Evolutionary conservation across 2,888 invertebrate genomes (phyloP), one percentile per base, ranked within the genome.

Genomic region (Leucophenga maculata): DNA sequence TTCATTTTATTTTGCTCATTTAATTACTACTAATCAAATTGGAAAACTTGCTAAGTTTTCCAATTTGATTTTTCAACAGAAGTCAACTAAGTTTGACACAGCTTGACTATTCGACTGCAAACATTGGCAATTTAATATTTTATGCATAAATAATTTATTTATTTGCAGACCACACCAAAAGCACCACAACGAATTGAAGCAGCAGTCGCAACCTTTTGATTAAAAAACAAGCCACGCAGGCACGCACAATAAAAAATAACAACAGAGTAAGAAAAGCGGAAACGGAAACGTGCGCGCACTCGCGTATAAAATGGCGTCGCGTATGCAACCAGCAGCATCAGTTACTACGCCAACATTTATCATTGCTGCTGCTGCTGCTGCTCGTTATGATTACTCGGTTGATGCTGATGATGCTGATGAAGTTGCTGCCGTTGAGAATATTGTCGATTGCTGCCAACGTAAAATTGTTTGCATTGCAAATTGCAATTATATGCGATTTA

Each of bases 401-500:
- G n/a, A n/a, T 32, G 32, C 6, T 3, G 32, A 32, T 3, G 3
- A 32, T 32, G 8, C 3, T 39, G 39, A 67, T 44, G 46, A 71
- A 52, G 62, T 32, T 16, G 54, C 52, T 72, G 55, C 59, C 32
- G 20, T 50, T 73, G 71, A 78, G 71, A 18, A 18, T 16, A 31
- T 31, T n/a, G 59, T 14, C 32, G 39, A 59, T 73, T 74, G 59
- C 50, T 59, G 20, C 18, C 50, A 20, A 1, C 65, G n/a, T 69
- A n/a, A 71, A 59, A 62, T 75, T 75, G 75, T 78, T 79, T 79
- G 78, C 79, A 65, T 77, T 74, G 75, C 75, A 79, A 77, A 78
- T 79, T 83, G 80, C 80, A 82, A 80, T 77, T 82, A 79, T 75
- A 75, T 68, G 71, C 68, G 73, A 65, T 74, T 76, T 69, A 74